Percentiles rank a stretch among this genome's conserved stretches.
Conservation (phyloP, 2,888 invertebrate genomes). For the Ormyrus pomaceus region DNA sequence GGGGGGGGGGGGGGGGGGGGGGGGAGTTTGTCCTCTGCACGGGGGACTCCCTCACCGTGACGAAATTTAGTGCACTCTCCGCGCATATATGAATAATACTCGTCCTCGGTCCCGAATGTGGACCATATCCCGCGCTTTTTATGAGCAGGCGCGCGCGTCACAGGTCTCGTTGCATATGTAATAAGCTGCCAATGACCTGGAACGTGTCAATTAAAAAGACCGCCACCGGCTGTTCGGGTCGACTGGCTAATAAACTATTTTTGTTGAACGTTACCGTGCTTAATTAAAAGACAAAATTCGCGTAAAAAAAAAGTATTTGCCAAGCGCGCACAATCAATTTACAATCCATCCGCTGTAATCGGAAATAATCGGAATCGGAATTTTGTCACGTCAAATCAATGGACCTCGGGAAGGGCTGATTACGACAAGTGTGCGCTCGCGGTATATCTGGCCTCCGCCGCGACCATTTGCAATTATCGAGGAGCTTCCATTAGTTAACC, state of each 20-base stretch:
- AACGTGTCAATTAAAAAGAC: slow-evolving; percentile 52
- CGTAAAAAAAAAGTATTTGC: too few species aligned
- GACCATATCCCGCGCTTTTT: slow-evolving; percentile 2
- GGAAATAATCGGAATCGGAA: background rate
- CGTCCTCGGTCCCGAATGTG: slow-evolving; percentile 32
- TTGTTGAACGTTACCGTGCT: too few species aligned
- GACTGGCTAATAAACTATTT: too few species aligned
- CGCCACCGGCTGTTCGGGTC: background rate
- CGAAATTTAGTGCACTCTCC: slow-evolving; percentile 70
- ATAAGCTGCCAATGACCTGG: slow-evolving; percentile 31
- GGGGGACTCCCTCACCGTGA: slow-evolving; percentile 65
- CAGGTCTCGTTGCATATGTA: slow-evolving; percentile 29
- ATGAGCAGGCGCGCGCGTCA: background rate
- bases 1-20: slow-evolving; percentile 27
- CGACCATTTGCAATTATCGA: slow-evolving; percentile 73
- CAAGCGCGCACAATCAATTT: too few species aligned
- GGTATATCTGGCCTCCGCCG: background rate
- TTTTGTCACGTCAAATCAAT: slow-evolving; percentile 42
- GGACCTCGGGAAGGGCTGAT: slow-evolving; percentile 70
- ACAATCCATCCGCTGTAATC: background rate
- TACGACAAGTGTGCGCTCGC: slow-evolving; percentile 66
- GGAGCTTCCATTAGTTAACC: slow-evolving; percentile 75
- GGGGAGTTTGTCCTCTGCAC: slow-evolving; percentile 62
- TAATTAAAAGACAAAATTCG: too few species aligned
- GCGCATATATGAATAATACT: slow-evolving; percentile 70